A percentile compares a stretch with the other conserved stretches of the same genome.
Conservation (phyloP, 2,113 vertebrate genomes). For the Dromiciops gliroides region DNA sequence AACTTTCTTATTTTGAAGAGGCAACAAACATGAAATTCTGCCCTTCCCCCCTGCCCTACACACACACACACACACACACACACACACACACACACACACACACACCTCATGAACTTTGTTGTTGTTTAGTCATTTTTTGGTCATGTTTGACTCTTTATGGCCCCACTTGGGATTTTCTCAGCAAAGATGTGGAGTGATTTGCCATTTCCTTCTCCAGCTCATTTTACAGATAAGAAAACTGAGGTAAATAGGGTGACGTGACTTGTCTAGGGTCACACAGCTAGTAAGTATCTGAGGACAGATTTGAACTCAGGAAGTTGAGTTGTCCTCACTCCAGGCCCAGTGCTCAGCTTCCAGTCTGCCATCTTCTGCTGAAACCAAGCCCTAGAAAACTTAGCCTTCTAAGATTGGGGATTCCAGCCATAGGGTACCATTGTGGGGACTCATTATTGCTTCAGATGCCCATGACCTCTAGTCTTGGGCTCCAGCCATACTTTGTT, state of each 20-base stretch:
- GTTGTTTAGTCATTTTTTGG: background rate
- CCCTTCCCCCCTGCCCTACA: background rate
- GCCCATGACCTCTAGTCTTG: background rate
- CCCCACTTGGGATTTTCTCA: background rate
- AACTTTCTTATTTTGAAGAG: slow-evolving; percentile 49
- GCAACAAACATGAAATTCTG: background rate
- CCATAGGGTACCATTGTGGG: background rate
- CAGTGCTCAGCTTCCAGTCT: background rate
- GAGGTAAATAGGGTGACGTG: background rate
- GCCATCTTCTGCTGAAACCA: background rate
- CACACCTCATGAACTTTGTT: background rate
- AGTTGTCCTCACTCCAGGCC: background rate
- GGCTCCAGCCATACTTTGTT: too few relatives aligned
- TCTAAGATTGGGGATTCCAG: background rate
- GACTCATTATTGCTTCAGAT: background rate
- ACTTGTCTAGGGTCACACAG: background rate
- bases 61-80: too few relatives aligned
- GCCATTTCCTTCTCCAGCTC: background rate
- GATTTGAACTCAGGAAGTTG: background rate
- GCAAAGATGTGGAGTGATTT: background rate
- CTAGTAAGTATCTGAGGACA: background rate
- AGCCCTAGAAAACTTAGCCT: too few relatives aligned
- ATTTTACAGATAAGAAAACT: background rate
- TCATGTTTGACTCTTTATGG: background rate
- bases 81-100: too few relatives aligned